Conservation (phyloP, 2,888 invertebrate species). For the Mythimna loreyi region DNA sequence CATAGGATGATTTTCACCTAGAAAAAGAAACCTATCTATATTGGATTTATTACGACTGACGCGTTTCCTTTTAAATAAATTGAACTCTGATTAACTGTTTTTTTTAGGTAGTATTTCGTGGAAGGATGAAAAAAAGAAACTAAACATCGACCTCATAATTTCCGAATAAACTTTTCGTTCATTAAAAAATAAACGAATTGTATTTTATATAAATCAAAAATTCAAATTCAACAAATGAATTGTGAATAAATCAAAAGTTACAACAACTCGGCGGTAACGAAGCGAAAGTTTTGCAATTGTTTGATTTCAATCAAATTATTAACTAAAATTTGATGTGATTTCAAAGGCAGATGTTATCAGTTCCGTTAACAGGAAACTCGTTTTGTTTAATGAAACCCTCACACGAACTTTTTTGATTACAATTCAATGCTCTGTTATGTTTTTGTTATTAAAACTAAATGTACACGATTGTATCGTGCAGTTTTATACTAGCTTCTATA, state of each 20-base stretch:
- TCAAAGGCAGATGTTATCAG: constrained; percentile 64
- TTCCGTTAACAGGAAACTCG: constrained; percentile 48
- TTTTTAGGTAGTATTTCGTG: background rate
- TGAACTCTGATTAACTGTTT: background rate
- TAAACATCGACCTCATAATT: constrained; percentile 8
- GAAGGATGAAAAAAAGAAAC: background rate
- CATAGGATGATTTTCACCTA: too few relatives aligned
- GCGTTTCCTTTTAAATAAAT: background rate
- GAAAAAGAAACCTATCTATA: too few relatives aligned
- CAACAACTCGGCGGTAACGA: constrained; percentile 65
- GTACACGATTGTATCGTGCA: background rate
- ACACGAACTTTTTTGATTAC: constrained; percentile 51
- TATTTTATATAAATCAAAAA: constrained; percentile 71
- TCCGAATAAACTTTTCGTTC: constrained; percentile 45
- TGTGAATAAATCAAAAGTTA: constrained; percentile 74
- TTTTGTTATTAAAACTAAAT: constrained; percentile 3
- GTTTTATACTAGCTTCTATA: too few relatives aligned
- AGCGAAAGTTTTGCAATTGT: constrained; percentile 67
- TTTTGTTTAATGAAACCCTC: constrained; percentile 46
- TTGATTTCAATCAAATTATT: constrained; percentile 70
- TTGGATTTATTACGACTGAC: too few relatives aligned
- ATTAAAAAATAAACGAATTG: constrained; percentile 63
- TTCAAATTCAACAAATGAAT: constrained; percentile 72
- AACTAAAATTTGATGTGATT: constrained; percentile 67
- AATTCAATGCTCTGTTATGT: constrained; percentile 31